Conservation (phyloP, 2,797 vertebrate species). For the Ctenosaura bakeri region DNA sequence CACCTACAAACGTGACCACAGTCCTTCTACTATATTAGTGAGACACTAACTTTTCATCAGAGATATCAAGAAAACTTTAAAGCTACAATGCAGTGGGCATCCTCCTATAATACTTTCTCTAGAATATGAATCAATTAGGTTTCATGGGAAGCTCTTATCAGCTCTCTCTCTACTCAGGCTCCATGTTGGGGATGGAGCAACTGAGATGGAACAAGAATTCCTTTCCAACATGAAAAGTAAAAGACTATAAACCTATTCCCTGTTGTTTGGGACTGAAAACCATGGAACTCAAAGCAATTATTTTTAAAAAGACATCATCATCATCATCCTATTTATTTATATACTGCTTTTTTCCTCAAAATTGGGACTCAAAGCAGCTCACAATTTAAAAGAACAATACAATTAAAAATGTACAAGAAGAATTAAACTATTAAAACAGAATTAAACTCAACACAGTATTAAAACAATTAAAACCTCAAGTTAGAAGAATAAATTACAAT, state of each 20-base stretch:
- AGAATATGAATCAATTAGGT: neutral
- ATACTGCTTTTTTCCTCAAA: too few relatives aligned
- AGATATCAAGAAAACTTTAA: conserved; percentile 41
- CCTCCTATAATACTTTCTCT: neutral
- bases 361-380: too few relatives aligned
- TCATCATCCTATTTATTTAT: too few relatives aligned
- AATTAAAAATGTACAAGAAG: too few relatives aligned
- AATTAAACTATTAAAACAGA: too few relatives aligned
- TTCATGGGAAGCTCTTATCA: neutral
- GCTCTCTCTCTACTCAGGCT: neutral
- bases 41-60: conserved; percentile 27
- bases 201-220: neutral
- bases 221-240: neutral
- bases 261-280: neutral
- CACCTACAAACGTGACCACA: neutral
- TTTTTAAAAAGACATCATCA: neutral
- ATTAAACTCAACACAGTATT: too few relatives aligned
- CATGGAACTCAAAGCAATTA: neutral
- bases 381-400: too few relatives aligned
- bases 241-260: neutral
- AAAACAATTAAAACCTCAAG: too few relatives aligned
- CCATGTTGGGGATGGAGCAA: neutral
- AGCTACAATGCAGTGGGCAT: neutral
- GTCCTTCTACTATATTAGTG: neutral
- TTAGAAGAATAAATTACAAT: too few relatives aligned